A percentile compares a stretch with the other conserved stretches of the same genome.
phyloP scores from a whole-genome alignment of 2,113 vertebrate genomes.

The Hemichromis elongatus region DNA sequence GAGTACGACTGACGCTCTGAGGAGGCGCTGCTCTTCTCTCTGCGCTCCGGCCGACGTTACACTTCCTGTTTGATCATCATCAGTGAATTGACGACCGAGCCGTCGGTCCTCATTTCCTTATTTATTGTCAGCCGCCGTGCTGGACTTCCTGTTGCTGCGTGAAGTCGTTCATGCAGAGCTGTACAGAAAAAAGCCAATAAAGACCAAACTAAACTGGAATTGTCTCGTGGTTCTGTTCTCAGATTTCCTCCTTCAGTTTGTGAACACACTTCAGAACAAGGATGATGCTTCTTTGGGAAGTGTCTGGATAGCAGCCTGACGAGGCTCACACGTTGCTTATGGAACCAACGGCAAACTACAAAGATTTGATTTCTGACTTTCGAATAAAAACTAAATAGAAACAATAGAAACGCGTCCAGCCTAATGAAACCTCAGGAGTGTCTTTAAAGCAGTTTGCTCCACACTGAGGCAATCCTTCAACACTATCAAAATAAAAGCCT shows the following conservation, averaged over 20 bases:
- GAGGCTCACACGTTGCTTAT: background rate
- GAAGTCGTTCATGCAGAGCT: background rate
- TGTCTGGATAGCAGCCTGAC: background rate
- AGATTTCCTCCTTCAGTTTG: background rate
- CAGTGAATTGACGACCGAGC: background rate
- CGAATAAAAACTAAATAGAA: background rate
- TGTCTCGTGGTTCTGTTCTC: accelerated
- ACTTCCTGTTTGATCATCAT: accelerated
- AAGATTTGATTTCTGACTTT: background rate
- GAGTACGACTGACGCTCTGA: constrained; percentile 5
- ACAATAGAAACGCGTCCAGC: background rate
- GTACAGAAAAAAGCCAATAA: background rate
- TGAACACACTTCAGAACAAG: background rate
- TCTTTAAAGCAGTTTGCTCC: background rate
- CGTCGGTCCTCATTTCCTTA: background rate
- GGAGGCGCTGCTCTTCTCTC: background rate
- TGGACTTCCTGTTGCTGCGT: background rate
- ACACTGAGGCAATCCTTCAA: background rate
- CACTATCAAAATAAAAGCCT: background rate
- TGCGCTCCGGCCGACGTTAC: accelerated
- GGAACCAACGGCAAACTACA: background rate
- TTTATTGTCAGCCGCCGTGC: background rate
- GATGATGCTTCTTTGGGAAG: background rate
- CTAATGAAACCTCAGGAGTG: background rate
- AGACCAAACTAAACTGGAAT: background rate